A percentile compares a stretch with the other conserved stretches of the same genome.
Conservation (phyloP, 2,888 invertebrate genomes). For the Sesia apiformis region DNA sequence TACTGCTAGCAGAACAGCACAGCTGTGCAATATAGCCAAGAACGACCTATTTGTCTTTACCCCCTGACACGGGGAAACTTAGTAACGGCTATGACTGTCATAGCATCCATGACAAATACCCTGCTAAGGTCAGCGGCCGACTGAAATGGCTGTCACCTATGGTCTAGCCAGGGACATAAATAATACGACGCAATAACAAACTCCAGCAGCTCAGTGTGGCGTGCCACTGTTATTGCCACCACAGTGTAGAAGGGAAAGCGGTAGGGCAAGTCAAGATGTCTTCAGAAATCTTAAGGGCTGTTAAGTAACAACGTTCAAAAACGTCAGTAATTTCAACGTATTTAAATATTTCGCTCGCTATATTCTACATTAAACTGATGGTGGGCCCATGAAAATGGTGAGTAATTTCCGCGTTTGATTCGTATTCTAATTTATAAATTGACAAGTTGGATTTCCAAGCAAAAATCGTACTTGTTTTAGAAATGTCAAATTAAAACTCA, state of each 20-base stretch:
- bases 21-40: not conserved
- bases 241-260: not conserved
- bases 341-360: no score
- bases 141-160: constrained; percentile 32
- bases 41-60: not conserved
- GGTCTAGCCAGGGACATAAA: constrained; percentile 43
- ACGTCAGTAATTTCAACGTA: no score
- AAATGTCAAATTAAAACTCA: no score
- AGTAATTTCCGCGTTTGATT: no score
- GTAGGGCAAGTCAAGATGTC: not conserved
- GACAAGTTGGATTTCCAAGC: no score
- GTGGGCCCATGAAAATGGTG: no score
- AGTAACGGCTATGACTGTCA: not conserved
- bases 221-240: constrained; percentile 58
- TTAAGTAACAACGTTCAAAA: no score
- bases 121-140: not conserved
- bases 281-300: no score
- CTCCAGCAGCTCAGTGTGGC: constrained; percentile 54
- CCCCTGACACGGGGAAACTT: not conserved
- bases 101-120: not conserved
- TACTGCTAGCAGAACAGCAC: not conserved
- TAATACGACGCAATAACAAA: constrained; percentile 65
- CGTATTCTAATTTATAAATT: no score
- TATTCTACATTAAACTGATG: no score
- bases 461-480: no score